phyloP scores from a whole-genome alignment of 2,888 invertebrate species.

The Eupeodes latifasciatus region DNA sequence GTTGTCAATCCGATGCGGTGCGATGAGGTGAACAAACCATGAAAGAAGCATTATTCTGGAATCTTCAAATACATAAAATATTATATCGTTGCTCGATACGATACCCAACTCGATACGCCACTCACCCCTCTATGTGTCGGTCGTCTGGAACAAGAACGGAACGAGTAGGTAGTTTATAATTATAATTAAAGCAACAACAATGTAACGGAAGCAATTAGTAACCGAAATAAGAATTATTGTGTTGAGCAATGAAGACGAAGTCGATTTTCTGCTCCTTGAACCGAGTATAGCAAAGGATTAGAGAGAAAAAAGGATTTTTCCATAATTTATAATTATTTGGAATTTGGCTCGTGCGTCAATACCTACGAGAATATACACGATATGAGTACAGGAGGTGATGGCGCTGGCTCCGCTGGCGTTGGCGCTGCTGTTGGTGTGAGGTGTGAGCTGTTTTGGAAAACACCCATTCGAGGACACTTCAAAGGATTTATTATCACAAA shows the following conservation, averaged over 20 bases:
- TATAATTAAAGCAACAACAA: slow-evolving; percentile 72
- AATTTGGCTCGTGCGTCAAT: slow-evolving; percentile 26
- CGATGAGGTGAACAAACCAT: slow-evolving; percentile 75
- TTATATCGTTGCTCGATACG: no score
- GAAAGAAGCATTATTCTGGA: slow-evolving; percentile 63
- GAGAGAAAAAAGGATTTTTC: slow-evolving; percentile 57
- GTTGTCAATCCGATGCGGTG: slow-evolving; percentile 60
- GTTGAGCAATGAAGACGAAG: slow-evolving; percentile 42
- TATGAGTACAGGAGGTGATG: slow-evolving; percentile 14
- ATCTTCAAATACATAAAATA: slow-evolving; percentile 42
- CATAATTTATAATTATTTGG: slow-evolving; percentile 63
- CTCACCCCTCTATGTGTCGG: slow-evolving; percentile 41
- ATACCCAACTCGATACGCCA: background rate
- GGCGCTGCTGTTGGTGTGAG: slow-evolving; percentile 6
- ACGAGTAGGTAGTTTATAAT: background rate
- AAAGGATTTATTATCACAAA: slow-evolving; percentile 48
- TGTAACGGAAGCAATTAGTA: slow-evolving; percentile 76
- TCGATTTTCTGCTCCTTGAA: slow-evolving; percentile 73
- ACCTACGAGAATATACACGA: no score
- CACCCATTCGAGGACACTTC: slow-evolving; percentile 64
- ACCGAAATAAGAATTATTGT: slow-evolving; percentile 66
- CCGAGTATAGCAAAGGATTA: slow-evolving; percentile 65
- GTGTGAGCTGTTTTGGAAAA: slow-evolving; percentile 40
- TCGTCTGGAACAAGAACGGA: slow-evolving; percentile 28
- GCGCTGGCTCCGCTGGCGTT: background rate